Conservation (phyloP, 1,140 invertebrate species). For the Macrobrachium nipponense region DNA sequence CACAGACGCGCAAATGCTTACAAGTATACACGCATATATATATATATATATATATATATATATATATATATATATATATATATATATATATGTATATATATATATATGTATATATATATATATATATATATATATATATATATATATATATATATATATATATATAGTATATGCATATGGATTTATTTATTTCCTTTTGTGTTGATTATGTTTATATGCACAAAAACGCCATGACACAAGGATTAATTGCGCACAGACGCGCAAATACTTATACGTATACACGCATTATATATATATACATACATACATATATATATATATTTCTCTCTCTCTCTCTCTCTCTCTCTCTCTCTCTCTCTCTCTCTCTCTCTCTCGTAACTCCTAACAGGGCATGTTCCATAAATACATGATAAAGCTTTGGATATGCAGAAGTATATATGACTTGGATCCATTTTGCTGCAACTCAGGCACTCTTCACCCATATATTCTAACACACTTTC, state of each 20-base stretch:
- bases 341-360: too few species aligned
- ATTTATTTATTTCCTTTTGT: too few species aligned
- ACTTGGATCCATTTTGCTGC: background rate
- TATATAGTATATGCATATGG: too few species aligned
- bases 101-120: background rate
- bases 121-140: slow-evolving; percentile 3
- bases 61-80: background rate
- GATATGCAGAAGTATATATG: background rate
- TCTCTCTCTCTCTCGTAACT: background rate
- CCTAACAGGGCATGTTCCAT: too few species aligned
- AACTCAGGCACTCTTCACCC: background rate
- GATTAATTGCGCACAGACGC: too few species aligned
- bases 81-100: slow-evolving; percentile 1
- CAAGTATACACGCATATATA: background rate
- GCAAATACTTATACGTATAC: too few species aligned
- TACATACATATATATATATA: slow-evolving; percentile 7
- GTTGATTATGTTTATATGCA: too few species aligned
- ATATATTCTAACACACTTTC: background rate
- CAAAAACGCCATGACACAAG: too few species aligned
- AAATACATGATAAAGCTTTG: background rate
- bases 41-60: background rate
- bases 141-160: slow-evolving; percentile 6
- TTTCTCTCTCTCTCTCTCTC: too few species aligned
- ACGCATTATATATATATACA: slow-evolving; percentile 1
- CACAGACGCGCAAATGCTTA: background rate